phyloP scores from a whole-genome alignment of 2,888 invertebrate species.

The Notocelia uddmanniana region DNA sequence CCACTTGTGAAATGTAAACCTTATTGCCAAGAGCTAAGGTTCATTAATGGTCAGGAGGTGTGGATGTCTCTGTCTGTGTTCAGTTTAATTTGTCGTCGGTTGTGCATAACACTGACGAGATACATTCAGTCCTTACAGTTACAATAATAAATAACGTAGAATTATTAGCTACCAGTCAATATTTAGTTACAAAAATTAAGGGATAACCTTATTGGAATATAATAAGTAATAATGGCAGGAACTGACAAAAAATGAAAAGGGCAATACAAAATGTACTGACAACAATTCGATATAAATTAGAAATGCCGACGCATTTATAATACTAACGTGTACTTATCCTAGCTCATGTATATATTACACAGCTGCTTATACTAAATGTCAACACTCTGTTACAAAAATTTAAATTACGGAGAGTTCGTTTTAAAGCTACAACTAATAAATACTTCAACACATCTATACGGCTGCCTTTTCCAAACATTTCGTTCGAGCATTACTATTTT shows the following conservation, averaged over 20 bases:
- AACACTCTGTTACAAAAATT: conserved; percentile 8
- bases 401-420: conserved; percentile 11
- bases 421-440: conserved; percentile 27
- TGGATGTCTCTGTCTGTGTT: no score
- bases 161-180: conserved; percentile 40
- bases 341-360: conserved; percentile 24
- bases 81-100: not conserved
- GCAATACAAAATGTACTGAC: conserved; percentile 30
- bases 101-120: conserved; percentile 16
- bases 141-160: conserved; percentile 30
- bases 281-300: conserved; percentile 17
- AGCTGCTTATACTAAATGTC: conserved; percentile 29
- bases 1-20: not conserved
- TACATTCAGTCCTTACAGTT: conserved; percentile 5
- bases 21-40: not conserved
- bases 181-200: conserved; percentile 32
- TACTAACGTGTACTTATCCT: conserved; percentile 30
- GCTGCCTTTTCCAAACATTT: not conserved
- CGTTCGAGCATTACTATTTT: conserved; percentile 18
- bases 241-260: conserved; percentile 25
- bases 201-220: conserved; percentile 1
- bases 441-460: conserved; percentile 9
- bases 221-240: conserved; percentile 30
- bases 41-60: no score
- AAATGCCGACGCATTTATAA: conserved; percentile 17